A percentile compares a stretch with the other conserved stretches of the same genome.
phyloP scores from a whole-genome alignment of 2,113 vertebrate species.

The Phyllopteryx taeniolatus region DNA sequence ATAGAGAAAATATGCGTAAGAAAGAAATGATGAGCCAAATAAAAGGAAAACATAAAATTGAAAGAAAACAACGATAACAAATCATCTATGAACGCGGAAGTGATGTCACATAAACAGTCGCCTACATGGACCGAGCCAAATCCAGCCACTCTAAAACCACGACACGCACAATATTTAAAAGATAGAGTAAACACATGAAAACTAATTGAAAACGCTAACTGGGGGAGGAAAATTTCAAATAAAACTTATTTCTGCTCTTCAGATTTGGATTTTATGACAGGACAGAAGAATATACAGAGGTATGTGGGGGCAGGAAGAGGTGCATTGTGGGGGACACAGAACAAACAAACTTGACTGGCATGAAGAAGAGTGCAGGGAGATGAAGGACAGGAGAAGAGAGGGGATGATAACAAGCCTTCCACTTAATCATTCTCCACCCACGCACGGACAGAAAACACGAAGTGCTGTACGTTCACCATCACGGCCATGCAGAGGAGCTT shows the following conservation, averaged over 20 bases:
- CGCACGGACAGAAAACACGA: slow-evolving; percentile 45
- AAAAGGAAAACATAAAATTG: slow-evolving; percentile 40
- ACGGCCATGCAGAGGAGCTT: slow-evolving; percentile 63
- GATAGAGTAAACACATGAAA: slow-evolving; percentile 44
- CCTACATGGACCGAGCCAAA: slow-evolving; percentile 52
- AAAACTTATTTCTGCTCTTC: slow-evolving; percentile 21
- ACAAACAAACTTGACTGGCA: slow-evolving; percentile 53
- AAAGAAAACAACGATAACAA: slow-evolving; percentile 64
- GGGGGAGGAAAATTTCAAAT: slow-evolving; percentile 16
- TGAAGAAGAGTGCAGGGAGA: slow-evolving; percentile 49
- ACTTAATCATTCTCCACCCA: slow-evolving; percentile 50
- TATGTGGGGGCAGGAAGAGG: slow-evolving; percentile 30
- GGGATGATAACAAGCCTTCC: slow-evolving; percentile 36
- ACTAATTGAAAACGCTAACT: slow-evolving; percentile 25
- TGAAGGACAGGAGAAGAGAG: slow-evolving; percentile 34
- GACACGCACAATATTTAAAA: slow-evolving; percentile 34
- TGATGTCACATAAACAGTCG: slow-evolving; percentile 62
- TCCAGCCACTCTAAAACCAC: slow-evolving; percentile 40
- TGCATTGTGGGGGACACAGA: slow-evolving; percentile 54
- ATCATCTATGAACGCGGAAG: slow-evolving; percentile 63
- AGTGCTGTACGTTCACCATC: slow-evolving; percentile 49
- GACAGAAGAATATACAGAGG: slow-evolving; percentile 43
- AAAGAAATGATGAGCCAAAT: slow-evolving; percentile 70
- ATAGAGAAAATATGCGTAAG: slow-evolving; percentile 80
- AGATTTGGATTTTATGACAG: slow-evolving; percentile 19